phyloP scores from a whole-genome alignment of 2,888 invertebrate genomes.

The Lithophane socia region DNA sequence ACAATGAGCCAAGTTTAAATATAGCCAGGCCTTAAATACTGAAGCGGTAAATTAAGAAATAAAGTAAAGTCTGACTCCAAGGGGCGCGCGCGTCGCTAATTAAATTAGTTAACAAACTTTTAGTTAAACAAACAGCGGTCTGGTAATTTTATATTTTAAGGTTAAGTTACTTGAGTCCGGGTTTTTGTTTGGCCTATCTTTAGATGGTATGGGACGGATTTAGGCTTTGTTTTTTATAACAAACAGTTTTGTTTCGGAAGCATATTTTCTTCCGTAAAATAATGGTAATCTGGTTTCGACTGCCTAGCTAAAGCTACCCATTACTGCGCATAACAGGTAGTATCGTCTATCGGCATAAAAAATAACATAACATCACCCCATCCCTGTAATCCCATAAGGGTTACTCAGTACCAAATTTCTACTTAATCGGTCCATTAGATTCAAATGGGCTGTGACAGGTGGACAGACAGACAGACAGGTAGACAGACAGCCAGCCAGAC shows the following conservation, averaged over 20 bases:
- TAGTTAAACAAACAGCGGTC: conserved; percentile 43
- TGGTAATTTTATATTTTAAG: conserved; percentile 43
- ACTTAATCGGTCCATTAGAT: too few species aligned
- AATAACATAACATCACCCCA: too few species aligned
- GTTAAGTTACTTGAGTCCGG: not conserved
- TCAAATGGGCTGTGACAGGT: too few species aligned
- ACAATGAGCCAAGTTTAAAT: conserved; percentile 37
- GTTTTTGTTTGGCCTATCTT: conserved; percentile 17
- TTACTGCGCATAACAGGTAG: not conserved
- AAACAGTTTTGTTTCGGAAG: not conserved
- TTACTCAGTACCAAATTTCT: too few species aligned
- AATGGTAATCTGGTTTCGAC: not conserved
- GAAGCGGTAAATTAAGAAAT: conserved; percentile 52
- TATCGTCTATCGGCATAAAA: not conserved
- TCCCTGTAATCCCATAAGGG: too few species aligned
- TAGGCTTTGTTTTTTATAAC: conserved; percentile 8
- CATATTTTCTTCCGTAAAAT: not conserved
- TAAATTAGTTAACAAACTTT: conserved; percentile 57
- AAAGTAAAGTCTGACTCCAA: conserved; percentile 20
- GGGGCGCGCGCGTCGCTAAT: conserved; percentile 36
- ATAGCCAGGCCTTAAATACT: conserved; percentile 28
- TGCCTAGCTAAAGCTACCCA: not conserved
- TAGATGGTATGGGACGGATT: not conserved
- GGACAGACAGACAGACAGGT: too few species aligned
- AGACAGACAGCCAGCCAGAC: too few species aligned